Percentiles rank a stretch among this genome's conserved stretches.
Evolutionary conservation across 1,140 invertebrate genomes (phyloP).

Genomic region (Protaetia brevitarsis): DNA sequence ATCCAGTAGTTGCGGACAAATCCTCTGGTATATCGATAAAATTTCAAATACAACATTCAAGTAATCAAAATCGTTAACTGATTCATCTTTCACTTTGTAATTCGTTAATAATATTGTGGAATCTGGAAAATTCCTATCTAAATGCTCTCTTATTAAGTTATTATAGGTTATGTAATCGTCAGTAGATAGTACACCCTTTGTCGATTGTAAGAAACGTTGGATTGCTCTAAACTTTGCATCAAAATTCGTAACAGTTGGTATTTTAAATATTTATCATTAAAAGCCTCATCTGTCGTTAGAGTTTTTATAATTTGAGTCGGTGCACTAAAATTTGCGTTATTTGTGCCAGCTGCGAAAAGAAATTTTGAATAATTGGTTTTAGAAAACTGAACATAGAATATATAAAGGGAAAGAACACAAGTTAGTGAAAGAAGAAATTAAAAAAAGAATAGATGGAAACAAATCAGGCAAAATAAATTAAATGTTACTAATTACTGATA

Average conservation of each 20-base stretch:
- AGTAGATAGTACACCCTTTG: slow-evolving; percentile 36
- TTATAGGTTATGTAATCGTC: slow-evolving; percentile 47
- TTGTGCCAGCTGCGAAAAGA: slow-evolving; percentile 48
- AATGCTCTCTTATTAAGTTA: slow-evolving; percentile 49
- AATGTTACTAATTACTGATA: no score
- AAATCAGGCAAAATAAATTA: no score
- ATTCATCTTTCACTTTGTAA: slow-evolving; percentile 21
- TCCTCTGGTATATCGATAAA: slow-evolving; percentile 54
- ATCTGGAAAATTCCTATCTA: slow-evolving; percentile 54
- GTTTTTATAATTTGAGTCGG: slow-evolving; percentile 53
- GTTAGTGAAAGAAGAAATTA: no score
- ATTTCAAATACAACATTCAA: slow-evolving; percentile 55
- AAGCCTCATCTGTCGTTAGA: slow-evolving; percentile 47
- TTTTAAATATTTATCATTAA: slow-evolving; percentile 48
- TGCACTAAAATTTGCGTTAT: slow-evolving; percentile 53
- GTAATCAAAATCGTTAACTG: slow-evolving; percentile 37
- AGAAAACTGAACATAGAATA: background rate
- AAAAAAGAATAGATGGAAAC: no score
- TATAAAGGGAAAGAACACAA: no score
- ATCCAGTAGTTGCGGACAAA: slow-evolving; percentile 55
- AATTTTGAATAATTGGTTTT: background rate
- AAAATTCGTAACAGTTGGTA: slow-evolving; percentile 51
- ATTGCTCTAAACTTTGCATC: slow-evolving; percentile 51
- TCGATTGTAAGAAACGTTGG: slow-evolving; percentile 48
- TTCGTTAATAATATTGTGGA: background rate